Evolutionary conservation across 1,140 invertebrate species (phyloP), one percentile per base, ranked within the genome.

Genomic region (Heliconius eleuchia): DNA sequence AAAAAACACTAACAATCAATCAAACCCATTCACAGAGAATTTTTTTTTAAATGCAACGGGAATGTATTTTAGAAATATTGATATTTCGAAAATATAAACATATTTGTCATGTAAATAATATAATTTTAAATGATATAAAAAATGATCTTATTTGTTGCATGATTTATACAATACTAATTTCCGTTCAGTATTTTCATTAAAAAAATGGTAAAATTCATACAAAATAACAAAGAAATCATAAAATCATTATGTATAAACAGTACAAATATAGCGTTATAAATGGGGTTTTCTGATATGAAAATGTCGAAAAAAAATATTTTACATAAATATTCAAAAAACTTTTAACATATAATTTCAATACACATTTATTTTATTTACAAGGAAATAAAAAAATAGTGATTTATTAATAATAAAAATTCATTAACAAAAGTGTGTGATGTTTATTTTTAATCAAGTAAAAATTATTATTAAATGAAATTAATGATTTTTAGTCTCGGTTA

Each of bases 41-140:
- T 34, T 55, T 50, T 37, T 52, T 52, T 52, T 52, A 77, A 77
- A 77, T 72, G 76, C 70, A 77, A 39, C 3, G 52, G 78, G 78
- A 80, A 80, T 80, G 78, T 79, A 71, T 74, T 71, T 71, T 72
- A 5, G 72, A 77, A 80, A 76, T 80, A 80, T 71, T 80, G 78
- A 76, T 27, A 23, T 77, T 76, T 46, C 19, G 9, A 5, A 30
- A 55, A 57, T 42, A 27, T 60, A 46, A 60, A 34, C 74, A 66
- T 66, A 76, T 27, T 76, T 77, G 76, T 72, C 76, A 77, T 77
- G 76, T 76, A 55, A 55, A 50, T 77, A 72, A 39, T 72, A 37
- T 39, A 46, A 77, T 39, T n/a, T 71, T 70, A 57, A 66, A 77
- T 39, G 76, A 72, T 77, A 72, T 27, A 39, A 77, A 46, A 39